Conservation (phyloP, 2,797 vertebrate species). For the Takifugu ocellatus region DNA sequence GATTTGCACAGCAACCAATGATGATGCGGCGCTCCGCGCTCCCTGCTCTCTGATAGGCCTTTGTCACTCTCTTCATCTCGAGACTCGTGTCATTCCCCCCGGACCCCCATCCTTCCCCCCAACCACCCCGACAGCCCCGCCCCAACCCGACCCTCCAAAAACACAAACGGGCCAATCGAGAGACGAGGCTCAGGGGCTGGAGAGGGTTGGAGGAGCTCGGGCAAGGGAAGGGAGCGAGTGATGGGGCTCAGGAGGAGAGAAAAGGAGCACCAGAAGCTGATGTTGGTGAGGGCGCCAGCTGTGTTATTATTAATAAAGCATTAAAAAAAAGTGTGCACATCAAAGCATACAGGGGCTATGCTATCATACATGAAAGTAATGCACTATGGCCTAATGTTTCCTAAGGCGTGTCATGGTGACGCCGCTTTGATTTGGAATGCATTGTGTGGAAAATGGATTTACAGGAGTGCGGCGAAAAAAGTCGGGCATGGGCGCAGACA, state of each 20-base stretch:
- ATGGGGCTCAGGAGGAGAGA: slow-evolving; percentile 57
- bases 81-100: slow-evolving; percentile 58
- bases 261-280: slow-evolving; percentile 61
- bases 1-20: slow-evolving; percentile 69
- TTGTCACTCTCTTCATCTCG: slow-evolving; percentile 58
- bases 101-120: slow-evolving; percentile 41
- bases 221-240: slow-evolving; percentile 44
- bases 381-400: slow-evolving; percentile 82
- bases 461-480: slow-evolving; percentile 64
- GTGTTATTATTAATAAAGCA: slow-evolving; percentile 81
- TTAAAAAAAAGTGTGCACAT: slow-evolving; percentile 76
- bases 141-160: slow-evolving; percentile 36
- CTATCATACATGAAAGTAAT: slow-evolving; percentile 82
- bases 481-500: slow-evolving; percentile 63
- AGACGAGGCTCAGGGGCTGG: slow-evolving; percentile 59
- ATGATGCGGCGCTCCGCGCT: slow-evolving; percentile 27
- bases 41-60: slow-evolving; percentile 67
- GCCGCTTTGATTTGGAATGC: slow-evolving; percentile 82
- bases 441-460: slow-evolving; percentile 84
- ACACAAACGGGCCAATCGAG: slow-evolving; percentile 66
- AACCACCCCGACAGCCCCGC: slow-evolving; percentile 6
- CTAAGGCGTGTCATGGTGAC: slow-evolving; percentile 78
- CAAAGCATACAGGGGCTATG: slow-evolving; percentile 79
- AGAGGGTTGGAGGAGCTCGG: slow-evolving; percentile 55
- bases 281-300: slow-evolving; percentile 61